phyloP scores from a whole-genome alignment of 2,888 invertebrate genomes.

The Apamea crenata region DNA sequence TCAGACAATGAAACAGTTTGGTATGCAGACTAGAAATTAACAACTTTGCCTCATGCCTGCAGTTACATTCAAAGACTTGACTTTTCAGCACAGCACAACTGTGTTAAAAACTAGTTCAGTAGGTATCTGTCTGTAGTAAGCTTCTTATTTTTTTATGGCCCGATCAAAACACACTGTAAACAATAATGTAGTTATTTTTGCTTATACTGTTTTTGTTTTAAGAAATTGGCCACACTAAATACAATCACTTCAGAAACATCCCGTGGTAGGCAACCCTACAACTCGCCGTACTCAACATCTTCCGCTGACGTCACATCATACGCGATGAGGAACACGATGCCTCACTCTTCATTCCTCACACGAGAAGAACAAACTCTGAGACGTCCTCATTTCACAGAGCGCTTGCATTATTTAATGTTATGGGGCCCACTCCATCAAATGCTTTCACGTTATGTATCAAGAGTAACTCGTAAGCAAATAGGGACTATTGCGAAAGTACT shows the following conservation, averaged over 20 bases:
- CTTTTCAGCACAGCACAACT: not conserved
- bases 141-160: not conserved
- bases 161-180: not conserved
- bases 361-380: slow-evolving; percentile 75
- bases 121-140: not conserved
- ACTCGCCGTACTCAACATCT: slow-evolving; percentile 22
- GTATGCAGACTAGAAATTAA: not conserved
- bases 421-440: slow-evolving; percentile 60
- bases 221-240: not conserved
- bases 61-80: not conserved
- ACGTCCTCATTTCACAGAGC: slow-evolving; percentile 79
- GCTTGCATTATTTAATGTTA: slow-evolving; percentile 80
- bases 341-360: slow-evolving; percentile 80
- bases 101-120: not conserved
- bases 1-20: not conserved
- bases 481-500: slow-evolving; percentile 13
- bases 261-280: slow-evolving; percentile 32
- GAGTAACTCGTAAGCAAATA: slow-evolving; percentile 41
- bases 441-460: slow-evolving; percentile 39
- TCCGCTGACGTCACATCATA: slow-evolving; percentile 64
- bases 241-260: not conserved
- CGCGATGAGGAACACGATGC: slow-evolving; percentile 74
- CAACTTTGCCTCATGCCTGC: not conserved
- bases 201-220: not conserved
- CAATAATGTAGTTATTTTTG: not conserved